phyloP scores from a whole-genome alignment of 2,113 vertebrate species.

The Phodopus roborovskii region DNA sequence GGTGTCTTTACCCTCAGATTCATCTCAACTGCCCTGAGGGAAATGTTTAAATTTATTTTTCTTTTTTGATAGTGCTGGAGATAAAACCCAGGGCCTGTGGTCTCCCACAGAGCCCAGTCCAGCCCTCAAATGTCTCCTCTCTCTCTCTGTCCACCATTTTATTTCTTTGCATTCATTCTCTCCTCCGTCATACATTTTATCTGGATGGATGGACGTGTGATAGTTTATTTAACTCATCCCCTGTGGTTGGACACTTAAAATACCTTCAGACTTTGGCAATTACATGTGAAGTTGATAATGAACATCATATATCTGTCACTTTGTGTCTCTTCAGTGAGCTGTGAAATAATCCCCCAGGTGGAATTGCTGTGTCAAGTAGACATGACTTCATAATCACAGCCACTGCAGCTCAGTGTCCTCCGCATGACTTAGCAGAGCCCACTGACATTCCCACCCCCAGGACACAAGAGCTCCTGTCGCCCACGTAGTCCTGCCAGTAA shows the following conservation, averaged over 20 bases:
- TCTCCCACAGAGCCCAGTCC: too few species aligned
- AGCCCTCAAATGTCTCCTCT: neutral
- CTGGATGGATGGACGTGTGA: neutral
- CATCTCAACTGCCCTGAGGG: too few species aligned
- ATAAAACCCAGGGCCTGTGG: neutral
- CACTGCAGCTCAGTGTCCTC: neutral
- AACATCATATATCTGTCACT: neutral
- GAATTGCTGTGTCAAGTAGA: neutral
- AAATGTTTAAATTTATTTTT: neutral
- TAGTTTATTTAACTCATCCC: neutral
- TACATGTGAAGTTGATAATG: neutral
- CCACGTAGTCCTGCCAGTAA: neutral
- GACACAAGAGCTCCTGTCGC: neutral
- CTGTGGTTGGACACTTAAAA: neutral
- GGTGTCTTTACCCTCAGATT: neutral
- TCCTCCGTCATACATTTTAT: neutral
- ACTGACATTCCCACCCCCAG: neutral
- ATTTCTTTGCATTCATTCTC: too few species aligned
- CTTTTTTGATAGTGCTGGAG: neutral
- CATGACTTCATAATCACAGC: neutral
- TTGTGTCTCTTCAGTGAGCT: neutral
- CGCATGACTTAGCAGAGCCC: neutral
- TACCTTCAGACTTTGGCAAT: neutral
- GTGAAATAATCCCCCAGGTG: neutral
- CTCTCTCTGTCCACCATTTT: neutral